phyloP scores from a whole-genome alignment of 2,113 vertebrate genomes.

The Manacus vitellinus region DNA sequence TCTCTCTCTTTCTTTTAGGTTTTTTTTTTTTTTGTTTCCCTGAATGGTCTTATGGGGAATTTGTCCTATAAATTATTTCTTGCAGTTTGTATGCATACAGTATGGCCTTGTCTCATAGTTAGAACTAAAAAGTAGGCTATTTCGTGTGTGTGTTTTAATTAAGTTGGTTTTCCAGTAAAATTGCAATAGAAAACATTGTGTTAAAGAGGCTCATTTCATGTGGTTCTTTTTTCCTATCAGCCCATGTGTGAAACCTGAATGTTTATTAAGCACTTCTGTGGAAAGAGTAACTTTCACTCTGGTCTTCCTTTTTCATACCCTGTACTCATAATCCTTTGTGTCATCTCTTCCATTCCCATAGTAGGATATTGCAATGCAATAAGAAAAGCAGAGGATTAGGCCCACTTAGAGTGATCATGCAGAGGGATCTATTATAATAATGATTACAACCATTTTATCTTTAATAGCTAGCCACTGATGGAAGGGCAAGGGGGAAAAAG shows the following conservation, averaged over 20 bases:
- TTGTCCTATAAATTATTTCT: slow-evolving; percentile 74
- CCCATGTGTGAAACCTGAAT: not conserved
- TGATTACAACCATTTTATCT: slow-evolving; percentile 33
- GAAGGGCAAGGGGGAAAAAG: not conserved
- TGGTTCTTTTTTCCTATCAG: not conserved
- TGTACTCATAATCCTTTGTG: not conserved
- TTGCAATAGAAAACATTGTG: not conserved
- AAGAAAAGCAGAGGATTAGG: slow-evolving; percentile 23
- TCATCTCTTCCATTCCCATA: not conserved
- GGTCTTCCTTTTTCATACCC: not conserved
- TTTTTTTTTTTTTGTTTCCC: slow-evolving; percentile 6
- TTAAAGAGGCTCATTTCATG: not conserved
- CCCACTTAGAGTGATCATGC: slow-evolving; percentile 24
- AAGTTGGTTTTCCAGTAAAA: slow-evolving; percentile 27
- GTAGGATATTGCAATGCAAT: slow-evolving; percentile 5
- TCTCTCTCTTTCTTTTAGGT: slow-evolving; percentile 31
- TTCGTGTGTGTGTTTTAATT: slow-evolving; percentile 21
- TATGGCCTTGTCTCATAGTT: slow-evolving; percentile 34
- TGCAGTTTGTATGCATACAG: slow-evolving; percentile 37
- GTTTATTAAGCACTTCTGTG: not conserved
- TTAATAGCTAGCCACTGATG: slow-evolving; percentile 12
- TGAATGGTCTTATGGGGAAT: slow-evolving; percentile 71
- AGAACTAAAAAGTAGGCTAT: slow-evolving; percentile 28
- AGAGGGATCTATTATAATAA: slow-evolving; percentile 12
- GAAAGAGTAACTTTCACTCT: slow-evolving; percentile 22